Evolutionary conservation across 2,888 invertebrate genomes (phyloP).

Genomic region (Heliconius ismenius): DNA sequence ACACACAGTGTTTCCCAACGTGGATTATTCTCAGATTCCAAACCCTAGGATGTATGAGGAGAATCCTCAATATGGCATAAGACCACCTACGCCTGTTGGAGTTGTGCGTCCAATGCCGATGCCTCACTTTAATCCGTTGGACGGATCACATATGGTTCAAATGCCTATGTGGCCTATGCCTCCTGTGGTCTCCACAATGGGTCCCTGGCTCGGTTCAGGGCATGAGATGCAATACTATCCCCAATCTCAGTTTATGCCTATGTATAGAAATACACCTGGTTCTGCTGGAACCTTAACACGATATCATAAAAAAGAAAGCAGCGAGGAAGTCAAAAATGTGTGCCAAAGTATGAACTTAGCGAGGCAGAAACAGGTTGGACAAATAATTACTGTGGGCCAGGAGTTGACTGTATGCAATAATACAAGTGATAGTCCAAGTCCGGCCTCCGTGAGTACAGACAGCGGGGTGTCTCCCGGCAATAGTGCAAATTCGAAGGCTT

Average conservation of each 20-base stretch:
- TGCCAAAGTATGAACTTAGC: constrained; percentile 81
- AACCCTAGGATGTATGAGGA: constrained; percentile 66
- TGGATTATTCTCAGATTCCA: constrained; percentile 61
- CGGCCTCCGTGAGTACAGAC: constrained; percentile 73
- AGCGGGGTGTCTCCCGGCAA: constrained; percentile 76
- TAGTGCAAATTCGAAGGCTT: constrained; percentile 69
- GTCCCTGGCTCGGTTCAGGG: constrained; percentile 70
- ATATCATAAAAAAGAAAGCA: constrained; percentile 71
- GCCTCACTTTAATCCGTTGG: constrained; percentile 60
- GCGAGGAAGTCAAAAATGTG: constrained; percentile 68
- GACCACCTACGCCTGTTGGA: constrained; percentile 69
- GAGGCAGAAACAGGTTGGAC: constrained; percentile 78
- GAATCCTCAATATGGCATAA: constrained; percentile 63
- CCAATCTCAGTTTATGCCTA: constrained; percentile 71
- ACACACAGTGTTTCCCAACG: constrained; percentile 72
- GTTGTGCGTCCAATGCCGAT: constrained; percentile 67
- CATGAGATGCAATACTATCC: constrained; percentile 76
- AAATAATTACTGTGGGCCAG: constrained; percentile 74
- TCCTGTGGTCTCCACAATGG: constrained; percentile 67
- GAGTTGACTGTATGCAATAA: constrained; percentile 75
- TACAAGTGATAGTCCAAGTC: constrained; percentile 72
- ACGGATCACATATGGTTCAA: constrained; percentile 69
- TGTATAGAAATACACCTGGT: constrained; percentile 76
- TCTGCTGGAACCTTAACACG: constrained; percentile 76
- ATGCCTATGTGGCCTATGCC: constrained; percentile 76